Base-by-base conservation (phyloP, 2,888 invertebrate species). In the Litoditis marina region DNA sequence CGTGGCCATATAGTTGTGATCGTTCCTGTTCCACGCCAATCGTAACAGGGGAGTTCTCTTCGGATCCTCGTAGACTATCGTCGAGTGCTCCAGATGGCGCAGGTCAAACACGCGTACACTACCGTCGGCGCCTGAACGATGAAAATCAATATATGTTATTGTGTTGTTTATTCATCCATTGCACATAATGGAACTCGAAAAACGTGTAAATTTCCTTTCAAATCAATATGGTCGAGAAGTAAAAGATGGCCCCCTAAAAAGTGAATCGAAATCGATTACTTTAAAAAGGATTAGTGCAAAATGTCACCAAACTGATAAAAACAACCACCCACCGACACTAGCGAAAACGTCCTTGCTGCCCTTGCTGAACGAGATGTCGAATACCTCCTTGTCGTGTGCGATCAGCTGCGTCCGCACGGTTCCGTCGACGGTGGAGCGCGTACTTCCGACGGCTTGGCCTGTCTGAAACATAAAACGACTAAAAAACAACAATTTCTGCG, bases 331-430 rank as follows among this genome's bases (percentile, higher is more conserved):
- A 85, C 88, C 95, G 31, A 98, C 96, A 25, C 94, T 94, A 34
- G 95, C 98, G 87, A 98, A 98, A 92, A 98, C 95, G 85, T 98
- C 96, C 50, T 95, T 94, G 67, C 92, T 94, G 65, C 95, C 94
- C 78, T 95, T 88, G 78, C 94, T 94, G 85, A 98, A 98, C 65
- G 96, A 96, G 78, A 98, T 96, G 85, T 98, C 98, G 84, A 96
- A 98, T 8, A 81, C 75, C 85, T 99, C 98, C 85, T 96, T 96
- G 84, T 98, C 98, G 84, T 98, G 98, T 65, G 96, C 96, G 79
- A 98, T 98, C 19, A 98, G 87, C 84, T 96, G 95, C 0, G 96
- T 98, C 86, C 96, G 94, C 0, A 98, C 96, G 85, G 94, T 74
- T 25, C 80, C 82, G 39, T 76, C 73, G 36, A 78, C 71, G 2